Conservation (phyloP, 2,797 vertebrate species). For the Margarornis squamiger region DNA sequence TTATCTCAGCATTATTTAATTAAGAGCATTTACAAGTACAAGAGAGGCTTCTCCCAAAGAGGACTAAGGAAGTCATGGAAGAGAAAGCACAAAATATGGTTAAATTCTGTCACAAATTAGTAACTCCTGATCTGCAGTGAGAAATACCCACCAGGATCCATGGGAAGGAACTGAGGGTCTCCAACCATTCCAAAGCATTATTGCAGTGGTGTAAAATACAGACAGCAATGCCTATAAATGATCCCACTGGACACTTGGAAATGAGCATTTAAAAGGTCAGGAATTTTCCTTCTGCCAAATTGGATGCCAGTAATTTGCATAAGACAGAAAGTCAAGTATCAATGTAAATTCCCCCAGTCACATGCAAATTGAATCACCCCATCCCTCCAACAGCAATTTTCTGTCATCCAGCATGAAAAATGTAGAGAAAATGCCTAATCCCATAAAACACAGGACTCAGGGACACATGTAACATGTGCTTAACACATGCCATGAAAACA, state of each 20-base stretch:
- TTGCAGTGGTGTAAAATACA: slow-evolving; percentile 58
- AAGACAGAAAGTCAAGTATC: slow-evolving; percentile 79
- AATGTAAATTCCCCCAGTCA: slow-evolving; percentile 75
- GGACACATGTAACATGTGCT: slow-evolving; percentile 39
- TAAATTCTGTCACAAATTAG: slow-evolving; percentile 30
- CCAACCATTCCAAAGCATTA: slow-evolving; percentile 17
- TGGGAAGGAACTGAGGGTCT: slow-evolving; percentile 10
- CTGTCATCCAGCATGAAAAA: slow-evolving; percentile 65
- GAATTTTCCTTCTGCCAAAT: slow-evolving; percentile 76
- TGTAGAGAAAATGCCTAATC: slow-evolving; percentile 65
- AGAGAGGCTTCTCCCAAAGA: slow-evolving; percentile 40
- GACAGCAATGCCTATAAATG: slow-evolving; percentile 62
- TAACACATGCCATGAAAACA: slow-evolving; percentile 58
- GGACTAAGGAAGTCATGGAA: slow-evolving; percentile 14
- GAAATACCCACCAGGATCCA: slow-evolving; percentile 8
- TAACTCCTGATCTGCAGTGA: not conserved
- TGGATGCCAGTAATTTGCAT: slow-evolving; percentile 79
- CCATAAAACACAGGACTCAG: slow-evolving; percentile 73
- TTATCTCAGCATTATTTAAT: slow-evolving; percentile 53
- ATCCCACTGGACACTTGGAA: slow-evolving; percentile 65
- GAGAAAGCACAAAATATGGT: not conserved
- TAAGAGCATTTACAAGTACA: not conserved
- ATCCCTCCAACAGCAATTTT: slow-evolving; percentile 16
- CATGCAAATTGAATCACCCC: slow-evolving; percentile 67
- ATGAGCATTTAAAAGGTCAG: slow-evolving; percentile 83